Conservation (phyloP, 2,797 vertebrate genomes). For the Pipistrellus pipistrellus region DNA sequence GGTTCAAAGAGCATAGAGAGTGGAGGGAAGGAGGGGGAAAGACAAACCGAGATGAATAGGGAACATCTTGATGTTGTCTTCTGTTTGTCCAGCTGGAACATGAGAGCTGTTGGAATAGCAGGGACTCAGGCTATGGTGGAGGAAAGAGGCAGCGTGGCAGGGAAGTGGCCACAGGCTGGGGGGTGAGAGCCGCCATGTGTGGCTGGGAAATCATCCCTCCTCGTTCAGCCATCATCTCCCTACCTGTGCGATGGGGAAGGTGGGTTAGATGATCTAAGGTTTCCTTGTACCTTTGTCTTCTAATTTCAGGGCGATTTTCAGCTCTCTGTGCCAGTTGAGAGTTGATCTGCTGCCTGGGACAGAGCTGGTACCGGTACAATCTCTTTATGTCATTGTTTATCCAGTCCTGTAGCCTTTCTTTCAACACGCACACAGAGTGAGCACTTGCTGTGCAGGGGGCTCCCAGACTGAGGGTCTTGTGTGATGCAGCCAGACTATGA, state of each 20-base stretch:
- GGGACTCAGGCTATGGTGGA: not conserved
- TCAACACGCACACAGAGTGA: not conserved
- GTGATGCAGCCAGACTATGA: not conserved
- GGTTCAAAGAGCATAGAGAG: conserved; percentile 64
- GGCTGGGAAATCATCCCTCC: not conserved
- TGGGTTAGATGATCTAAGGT: not conserved
- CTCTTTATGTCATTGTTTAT: not conserved
- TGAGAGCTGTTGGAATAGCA: not conserved
- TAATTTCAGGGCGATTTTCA: conserved; percentile 3
- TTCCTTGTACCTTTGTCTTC: not conserved
- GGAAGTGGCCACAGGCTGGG: not conserved
- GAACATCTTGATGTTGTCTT: not conserved
- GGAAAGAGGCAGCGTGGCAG: not conserved
- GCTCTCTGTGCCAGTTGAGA: not conserved
- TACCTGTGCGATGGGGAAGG: not conserved
- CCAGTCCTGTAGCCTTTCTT: not conserved
- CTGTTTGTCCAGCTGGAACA: conserved; percentile 59
- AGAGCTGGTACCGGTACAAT: not conserved
- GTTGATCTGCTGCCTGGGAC: not conserved
- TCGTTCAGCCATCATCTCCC: not conserved
- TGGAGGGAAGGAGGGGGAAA: not conserved
- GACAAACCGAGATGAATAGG: conserved; percentile 42
- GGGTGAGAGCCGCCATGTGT: not conserved
- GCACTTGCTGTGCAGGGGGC: not conserved
- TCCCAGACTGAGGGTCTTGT: not conserved